Conservation (phyloP, 2,113 vertebrate species). For the Prunella himalayana region DNA sequence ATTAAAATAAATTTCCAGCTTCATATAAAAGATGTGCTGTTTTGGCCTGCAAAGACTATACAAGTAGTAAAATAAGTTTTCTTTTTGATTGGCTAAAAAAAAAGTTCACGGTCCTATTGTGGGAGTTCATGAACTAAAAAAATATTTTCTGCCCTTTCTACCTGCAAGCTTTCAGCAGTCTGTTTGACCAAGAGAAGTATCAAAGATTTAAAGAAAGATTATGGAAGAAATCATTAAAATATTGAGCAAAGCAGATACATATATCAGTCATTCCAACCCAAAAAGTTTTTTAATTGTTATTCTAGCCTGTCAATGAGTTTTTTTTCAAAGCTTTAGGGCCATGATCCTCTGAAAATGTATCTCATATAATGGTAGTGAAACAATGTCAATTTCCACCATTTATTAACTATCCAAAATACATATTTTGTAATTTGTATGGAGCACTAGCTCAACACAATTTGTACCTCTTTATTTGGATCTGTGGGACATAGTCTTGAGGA, state of each 20-base stretch:
- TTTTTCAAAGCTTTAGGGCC: background rate
- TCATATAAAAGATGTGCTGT: background rate
- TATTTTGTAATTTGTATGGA: background rate
- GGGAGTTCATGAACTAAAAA: background rate
- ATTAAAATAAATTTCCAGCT: background rate
- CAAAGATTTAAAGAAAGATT: background rate
- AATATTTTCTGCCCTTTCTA: background rate
- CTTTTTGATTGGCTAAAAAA: background rate
- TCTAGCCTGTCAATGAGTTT: background rate
- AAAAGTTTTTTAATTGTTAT: background rate
- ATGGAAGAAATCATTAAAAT: background rate
- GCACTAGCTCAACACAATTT: background rate
- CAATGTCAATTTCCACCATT: background rate
- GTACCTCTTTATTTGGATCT: background rate
- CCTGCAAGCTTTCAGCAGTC: background rate
- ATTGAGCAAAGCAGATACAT: background rate
- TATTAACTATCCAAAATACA: background rate
- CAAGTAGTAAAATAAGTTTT: background rate
- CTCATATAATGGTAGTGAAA: background rate
- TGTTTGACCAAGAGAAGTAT: background rate
- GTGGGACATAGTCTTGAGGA: background rate
- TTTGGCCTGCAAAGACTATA: background rate
- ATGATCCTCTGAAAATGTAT: background rate
- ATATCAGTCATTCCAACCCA: background rate
- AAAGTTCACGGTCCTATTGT: background rate